These are phyloP conservation scores for Phthorimaea operculella DNA, from an alignment of 1,140 invertebrate species.

Conservation along the genomic window DNA sequence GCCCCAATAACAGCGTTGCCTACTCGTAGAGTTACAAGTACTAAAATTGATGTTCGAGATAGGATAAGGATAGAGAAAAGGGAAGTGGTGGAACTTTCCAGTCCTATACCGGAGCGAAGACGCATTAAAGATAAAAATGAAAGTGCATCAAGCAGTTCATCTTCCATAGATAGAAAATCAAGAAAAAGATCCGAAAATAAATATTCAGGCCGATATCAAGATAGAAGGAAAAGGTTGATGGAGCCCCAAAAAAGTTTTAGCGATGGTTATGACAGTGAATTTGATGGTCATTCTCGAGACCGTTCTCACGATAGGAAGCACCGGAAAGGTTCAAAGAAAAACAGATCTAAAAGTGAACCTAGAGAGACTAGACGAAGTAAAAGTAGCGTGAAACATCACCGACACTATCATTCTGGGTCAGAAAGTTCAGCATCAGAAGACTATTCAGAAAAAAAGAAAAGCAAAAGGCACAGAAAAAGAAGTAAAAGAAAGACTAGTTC, in stretches of 20 bases:
- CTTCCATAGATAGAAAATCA: slow-evolving; percentile 31
- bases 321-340: slow-evolving; percentile 44
- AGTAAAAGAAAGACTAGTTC: slow-evolving; percentile 43
- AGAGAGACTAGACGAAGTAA: slow-evolving; percentile 32
- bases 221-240: slow-evolving; percentile 38
- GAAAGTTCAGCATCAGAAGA: slow-evolving; percentile 49
- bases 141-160: slow-evolving; percentile 34
- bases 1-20: slow-evolving; percentile 54
- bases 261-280: slow-evolving; percentile 62
- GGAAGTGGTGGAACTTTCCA: slow-evolving; percentile 62
- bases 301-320: slow-evolving; percentile 31
- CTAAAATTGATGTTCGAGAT: slow-evolving; percentile 63
- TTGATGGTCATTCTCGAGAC: slow-evolving; percentile 34
- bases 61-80: slow-evolving; percentile 64
- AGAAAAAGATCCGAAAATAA: slow-evolving; percentile 36
- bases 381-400: slow-evolving; percentile 38
- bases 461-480: slow-evolving; percentile 44
- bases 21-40: slow-evolving; percentile 61
- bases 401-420: slow-evolving; percentile 41
- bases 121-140: slow-evolving; percentile 32
- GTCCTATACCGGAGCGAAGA: slow-evolving; percentile 39
- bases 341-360: slow-evolving; percentile 59
- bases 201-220: slow-evolving; percentile 30
- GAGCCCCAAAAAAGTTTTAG: slow-evolving; percentile 63
- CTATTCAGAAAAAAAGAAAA: slow-evolving; percentile 44